Evolutionary conservation across 2,113 vertebrate species (phyloP), one percentile per base, ranked within the genome.

Genomic region (Clarias gariepinus): DNA sequence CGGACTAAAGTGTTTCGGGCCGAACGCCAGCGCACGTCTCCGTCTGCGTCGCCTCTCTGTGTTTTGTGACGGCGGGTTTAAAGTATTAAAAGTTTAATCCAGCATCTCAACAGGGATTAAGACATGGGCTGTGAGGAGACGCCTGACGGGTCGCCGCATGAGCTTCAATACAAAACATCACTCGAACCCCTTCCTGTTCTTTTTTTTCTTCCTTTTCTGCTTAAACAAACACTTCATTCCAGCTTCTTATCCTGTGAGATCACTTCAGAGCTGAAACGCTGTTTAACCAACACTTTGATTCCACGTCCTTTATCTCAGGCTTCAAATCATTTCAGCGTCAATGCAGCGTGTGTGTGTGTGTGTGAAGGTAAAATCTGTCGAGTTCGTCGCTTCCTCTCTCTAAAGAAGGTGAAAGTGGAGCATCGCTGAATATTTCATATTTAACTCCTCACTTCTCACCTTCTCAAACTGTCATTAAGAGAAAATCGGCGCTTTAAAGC

Each of bases 21-120:
- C 60, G 13, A 60, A 61, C 55, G 18, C 78, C 28, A 36, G 28
- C 30, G 18, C 78, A 80, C 55, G 78, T 61, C 78, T 61, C 7
- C 30, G 4, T 18, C 8, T 36, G 8, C 11, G 3, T 88, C 83
- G 21, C 71, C 90, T 90, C 91, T 91, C 3, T 10, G n/a, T 66
- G 53, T 58, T 15, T 92, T 92, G 30, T 81, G 91, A 91, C 89
- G 92, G 89, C 87, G 91, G 92, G 92, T 91, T 93, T 92, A 87
- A 90, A 91, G 92, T 90, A 92, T 93, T 93, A 92, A 90, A 90
- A 90, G 88, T 83, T 90, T 86, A 87, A 93, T 92, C 88, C 89
- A 85, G 89, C 84, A 89, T 91, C 63, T 87, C 41, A 83, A 36
- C 58, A 85, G 19, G 4, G 63, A 78, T 86, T 86, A 86, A 47